Percentiles rank a stretch among this genome's conserved stretches.
Evolutionary conservation across 2,797 vertebrate species (phyloP).

Genomic region (Silurus lanzhouensis): DNA sequence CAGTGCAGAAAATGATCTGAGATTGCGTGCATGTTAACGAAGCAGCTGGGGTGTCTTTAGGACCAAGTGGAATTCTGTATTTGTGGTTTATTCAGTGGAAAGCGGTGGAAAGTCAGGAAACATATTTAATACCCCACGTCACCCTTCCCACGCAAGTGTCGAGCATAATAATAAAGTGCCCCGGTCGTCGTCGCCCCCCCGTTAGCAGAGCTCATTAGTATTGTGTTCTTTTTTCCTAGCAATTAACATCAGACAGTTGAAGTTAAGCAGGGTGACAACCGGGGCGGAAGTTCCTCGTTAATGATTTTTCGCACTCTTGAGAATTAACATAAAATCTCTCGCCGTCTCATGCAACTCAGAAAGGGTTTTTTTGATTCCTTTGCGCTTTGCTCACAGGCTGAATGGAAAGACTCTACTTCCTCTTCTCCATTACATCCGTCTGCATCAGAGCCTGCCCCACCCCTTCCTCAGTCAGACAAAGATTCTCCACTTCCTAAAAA

Average conservation of each 20-base stretch:
- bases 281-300: background rate
- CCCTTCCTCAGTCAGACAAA: slow-evolving; percentile 74
- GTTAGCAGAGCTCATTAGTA: background rate
- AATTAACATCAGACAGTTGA: slow-evolving; percentile 1
- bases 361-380: background rate
- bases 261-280: background rate
- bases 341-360: background rate
- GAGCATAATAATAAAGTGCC: background rate
- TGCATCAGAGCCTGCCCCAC: slow-evolving; percentile 67
- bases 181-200: background rate
- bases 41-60: background rate
- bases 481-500: slow-evolving; percentile 81
- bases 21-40: background rate
- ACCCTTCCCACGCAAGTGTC: slow-evolving; percentile 16
- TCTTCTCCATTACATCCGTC: slow-evolving; percentile 71
- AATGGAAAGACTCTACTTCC: slow-evolving; percentile 78
- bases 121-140: background rate
- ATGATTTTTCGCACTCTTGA: background rate
- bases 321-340: background rate
- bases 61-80: background rate
- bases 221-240: slow-evolving; percentile 2
- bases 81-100: background rate
- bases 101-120: background rate
- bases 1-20: background rate
- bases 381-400: slow-evolving; percentile 65